Conservation (phyloP, 1,140 invertebrate species). For the Leptinotarsa lineolata region DNA sequence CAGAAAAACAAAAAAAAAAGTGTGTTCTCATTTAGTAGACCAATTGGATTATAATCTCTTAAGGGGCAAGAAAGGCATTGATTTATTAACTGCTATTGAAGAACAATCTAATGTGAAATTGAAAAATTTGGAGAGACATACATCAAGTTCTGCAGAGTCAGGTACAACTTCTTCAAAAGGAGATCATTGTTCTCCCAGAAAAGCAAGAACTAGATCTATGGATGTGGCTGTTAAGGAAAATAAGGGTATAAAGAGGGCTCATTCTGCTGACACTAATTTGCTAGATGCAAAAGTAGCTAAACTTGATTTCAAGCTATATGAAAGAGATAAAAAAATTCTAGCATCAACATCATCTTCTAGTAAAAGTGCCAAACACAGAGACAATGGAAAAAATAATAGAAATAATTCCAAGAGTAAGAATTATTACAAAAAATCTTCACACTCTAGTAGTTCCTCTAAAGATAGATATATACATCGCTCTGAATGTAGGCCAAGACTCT, state of each 20-base stretch:
- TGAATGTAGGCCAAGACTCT: constrained; percentile 42
- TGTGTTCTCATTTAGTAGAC: constrained; percentile 40
- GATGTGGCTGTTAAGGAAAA: constrained; percentile 37
- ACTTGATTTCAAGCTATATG: constrained; percentile 40
- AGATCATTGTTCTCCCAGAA: constrained; percentile 42
- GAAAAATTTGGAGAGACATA: constrained; percentile 39
- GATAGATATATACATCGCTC: constrained; percentile 26
- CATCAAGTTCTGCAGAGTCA: constrained; percentile 40
- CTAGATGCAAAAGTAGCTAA: constrained; percentile 38
- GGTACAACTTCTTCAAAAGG: constrained; percentile 28
- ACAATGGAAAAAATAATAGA: constrained; percentile 33
- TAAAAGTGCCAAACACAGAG: constrained; percentile 37
- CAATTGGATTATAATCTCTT: constrained; percentile 45
- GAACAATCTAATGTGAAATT: constrained; percentile 46
- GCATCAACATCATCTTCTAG: constrained; percentile 33
- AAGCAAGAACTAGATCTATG: constrained; percentile 47
- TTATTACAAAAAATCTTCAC: constrained; percentile 35
- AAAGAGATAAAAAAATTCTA: constrained; percentile 28
- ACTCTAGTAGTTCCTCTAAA: constrained; percentile 35
- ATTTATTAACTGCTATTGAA: constrained; percentile 50
- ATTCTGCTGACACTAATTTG: constrained; percentile 40
- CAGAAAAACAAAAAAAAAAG: constrained; percentile 40
- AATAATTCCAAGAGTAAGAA: constrained; percentile 36
- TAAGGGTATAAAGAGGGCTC: constrained; percentile 37
- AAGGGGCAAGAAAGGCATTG: constrained; percentile 48